These are phyloP conservation scores for human DNA, from an alignment of 2,113 vertebrate genomes.

Conservation along the genomic window DNA sequence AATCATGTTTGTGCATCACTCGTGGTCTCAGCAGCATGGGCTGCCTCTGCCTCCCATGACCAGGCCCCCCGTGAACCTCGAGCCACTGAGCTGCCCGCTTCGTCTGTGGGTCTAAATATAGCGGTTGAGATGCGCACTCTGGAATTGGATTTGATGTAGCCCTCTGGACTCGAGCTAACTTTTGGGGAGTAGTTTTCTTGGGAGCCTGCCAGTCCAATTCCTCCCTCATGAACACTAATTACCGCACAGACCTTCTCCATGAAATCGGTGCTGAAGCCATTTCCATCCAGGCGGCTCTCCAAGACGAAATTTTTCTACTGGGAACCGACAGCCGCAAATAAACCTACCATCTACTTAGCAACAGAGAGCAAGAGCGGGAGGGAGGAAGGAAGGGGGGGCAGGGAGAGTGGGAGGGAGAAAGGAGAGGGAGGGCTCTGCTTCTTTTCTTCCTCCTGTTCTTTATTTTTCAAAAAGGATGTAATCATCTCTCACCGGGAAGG, in stretches of 20 bases:
- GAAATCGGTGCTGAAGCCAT: constrained; percentile 80
- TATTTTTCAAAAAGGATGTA: constrained; percentile 68
- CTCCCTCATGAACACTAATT: constrained; percentile 82
- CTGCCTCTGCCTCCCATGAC: background rate
- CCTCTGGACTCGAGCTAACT: constrained; percentile 80
- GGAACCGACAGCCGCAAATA: constrained; percentile 82
- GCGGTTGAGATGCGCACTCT: constrained; percentile 58
- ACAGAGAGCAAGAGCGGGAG: constrained; percentile 70
- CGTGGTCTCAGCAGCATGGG: background rate
- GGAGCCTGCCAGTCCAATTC: constrained; percentile 81
- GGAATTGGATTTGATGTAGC: constrained; percentile 79
- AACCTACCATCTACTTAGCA: constrained; percentile 82
- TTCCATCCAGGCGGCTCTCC: constrained; percentile 82
- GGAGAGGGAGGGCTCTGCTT: background rate
- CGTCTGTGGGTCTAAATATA: constrained; percentile 72
- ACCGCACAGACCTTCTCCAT: constrained; percentile 81
- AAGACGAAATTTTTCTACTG: constrained; percentile 81
- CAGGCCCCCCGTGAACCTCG: background rate
- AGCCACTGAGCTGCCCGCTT: background rate
- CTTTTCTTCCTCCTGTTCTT: constrained; percentile 63
- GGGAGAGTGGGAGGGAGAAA: constrained; percentile 16
- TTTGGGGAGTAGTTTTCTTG: constrained; percentile 82
- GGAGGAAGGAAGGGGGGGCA: constrained; percentile 44
- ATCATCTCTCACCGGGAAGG: background rate
- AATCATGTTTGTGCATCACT: background rate